Conservation (phyloP, 2,113 vertebrate genomes). For the Numida meleagris region DNA sequence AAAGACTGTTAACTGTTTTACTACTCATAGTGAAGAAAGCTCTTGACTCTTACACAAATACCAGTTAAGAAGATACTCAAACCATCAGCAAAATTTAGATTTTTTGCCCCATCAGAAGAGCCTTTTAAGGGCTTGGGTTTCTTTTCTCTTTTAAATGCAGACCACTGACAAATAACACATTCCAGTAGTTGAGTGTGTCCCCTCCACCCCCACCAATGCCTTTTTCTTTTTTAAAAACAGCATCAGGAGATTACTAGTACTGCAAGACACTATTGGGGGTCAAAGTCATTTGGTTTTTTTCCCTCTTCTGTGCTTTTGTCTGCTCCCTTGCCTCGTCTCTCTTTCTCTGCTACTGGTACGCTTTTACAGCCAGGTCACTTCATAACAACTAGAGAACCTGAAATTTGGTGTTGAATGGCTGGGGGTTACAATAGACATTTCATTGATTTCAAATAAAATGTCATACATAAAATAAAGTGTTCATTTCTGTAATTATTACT, state of each 20-base stretch:
- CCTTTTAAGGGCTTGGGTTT: not conserved
- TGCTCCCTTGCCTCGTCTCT: not conserved
- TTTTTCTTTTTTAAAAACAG: not conserved
- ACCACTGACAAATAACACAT: not conserved
- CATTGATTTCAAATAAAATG: conserved; percentile 56
- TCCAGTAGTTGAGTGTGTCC: not conserved
- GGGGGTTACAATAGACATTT: not conserved
- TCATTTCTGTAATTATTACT: conserved; percentile 28
- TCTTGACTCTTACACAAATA: not conserved
- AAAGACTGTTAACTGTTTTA: not conserved
- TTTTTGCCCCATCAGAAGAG: not conserved
- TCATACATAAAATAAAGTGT: conserved; percentile 13
- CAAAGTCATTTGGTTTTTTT: not conserved
- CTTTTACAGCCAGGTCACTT: not conserved
- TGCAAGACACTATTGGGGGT: not conserved
- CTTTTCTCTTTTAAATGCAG: not conserved
- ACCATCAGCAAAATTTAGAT: not conserved
- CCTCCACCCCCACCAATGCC: not conserved
- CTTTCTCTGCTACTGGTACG: rapidly evolving
- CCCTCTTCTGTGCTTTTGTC: not conserved
- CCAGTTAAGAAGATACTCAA: not conserved
- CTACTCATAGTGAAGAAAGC: not conserved
- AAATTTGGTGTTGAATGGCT: not conserved
- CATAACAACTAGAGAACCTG: not conserved
- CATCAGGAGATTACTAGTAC: not conserved